Percentiles rank a stretch among this genome's conserved stretches.
These are phyloP conservation scores for Eriocheir sinensis DNA, from an alignment of 1,140 invertebrate genomes.

Conservation along the genomic window DNA sequence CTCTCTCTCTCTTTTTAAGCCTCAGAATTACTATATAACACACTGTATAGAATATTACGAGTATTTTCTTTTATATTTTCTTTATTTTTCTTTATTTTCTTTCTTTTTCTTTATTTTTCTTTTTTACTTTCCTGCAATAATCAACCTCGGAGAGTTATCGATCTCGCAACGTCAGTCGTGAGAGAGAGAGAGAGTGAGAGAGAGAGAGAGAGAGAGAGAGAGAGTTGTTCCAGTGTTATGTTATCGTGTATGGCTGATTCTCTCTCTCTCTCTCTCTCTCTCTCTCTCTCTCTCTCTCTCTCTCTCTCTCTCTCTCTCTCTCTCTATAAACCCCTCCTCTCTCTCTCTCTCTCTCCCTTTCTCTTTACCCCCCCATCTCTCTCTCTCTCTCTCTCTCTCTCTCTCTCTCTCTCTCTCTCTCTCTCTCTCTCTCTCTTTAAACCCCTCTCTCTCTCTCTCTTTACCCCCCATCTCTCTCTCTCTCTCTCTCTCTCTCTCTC, in stretches of 20 bases:
- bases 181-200: neutral
- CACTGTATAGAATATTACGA: too few species aligned
- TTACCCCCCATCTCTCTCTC: neutral
- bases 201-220: neutral
- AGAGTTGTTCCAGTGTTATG: neutral
- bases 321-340: neutral
- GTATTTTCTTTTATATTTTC: too few species aligned
- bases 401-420: neutral
- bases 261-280: neutral
- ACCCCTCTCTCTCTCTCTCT: neutral
- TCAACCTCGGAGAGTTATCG: neutral
- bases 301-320: neutral
- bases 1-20: slow-evolving; percentile 5
- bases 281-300: neutral
- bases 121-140: neutral
- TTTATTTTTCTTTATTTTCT: neutral
- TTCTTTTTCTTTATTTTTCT: neutral
- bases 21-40: too few species aligned
- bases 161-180: neutral
- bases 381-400: neutral
- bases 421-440: neutral
- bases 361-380: neutral
- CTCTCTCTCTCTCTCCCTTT: neutral
- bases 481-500: neutral
- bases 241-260: neutral